Conservation (phyloP, 2,797 vertebrate genomes). For the Poecile montanus region DNA sequence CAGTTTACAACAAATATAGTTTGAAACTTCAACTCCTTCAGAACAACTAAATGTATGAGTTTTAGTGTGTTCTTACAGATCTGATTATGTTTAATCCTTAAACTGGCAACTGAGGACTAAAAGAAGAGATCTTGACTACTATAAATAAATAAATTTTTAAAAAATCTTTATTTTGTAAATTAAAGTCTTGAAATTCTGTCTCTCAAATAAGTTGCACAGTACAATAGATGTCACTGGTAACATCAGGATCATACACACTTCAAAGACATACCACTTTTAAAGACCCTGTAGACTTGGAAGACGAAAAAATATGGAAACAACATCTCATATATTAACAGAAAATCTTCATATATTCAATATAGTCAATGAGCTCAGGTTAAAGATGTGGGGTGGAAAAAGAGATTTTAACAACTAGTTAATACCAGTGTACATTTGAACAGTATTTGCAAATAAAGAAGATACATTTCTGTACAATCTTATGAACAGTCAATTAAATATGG, state of each 20-base stretch:
- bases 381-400: rapidly evolving
- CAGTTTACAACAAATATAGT: neutral
- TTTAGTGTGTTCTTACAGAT: neutral
- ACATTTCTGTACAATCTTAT: neutral
- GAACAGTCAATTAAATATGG: neutral
- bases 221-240: neutral
- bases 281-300: neutral
- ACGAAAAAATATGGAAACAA: neutral
- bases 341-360: neutral
- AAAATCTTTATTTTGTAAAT: neutral
- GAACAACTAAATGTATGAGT: neutral
- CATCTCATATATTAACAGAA: neutral
- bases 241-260: neutral
- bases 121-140: neutral
- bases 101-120: neutral
- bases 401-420: neutral
- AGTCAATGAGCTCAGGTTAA: neutral
- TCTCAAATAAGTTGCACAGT: neutral
- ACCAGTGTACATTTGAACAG: neutral
- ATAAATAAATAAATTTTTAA: neutral
- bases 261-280: neutral
- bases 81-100: neutral
- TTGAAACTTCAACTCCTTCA: neutral
- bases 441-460: neutral
- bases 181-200: neutral